Evolutionary conservation across 1,140 invertebrate species (phyloP).

Genomic region (Tetramorium alpestre): DNA sequence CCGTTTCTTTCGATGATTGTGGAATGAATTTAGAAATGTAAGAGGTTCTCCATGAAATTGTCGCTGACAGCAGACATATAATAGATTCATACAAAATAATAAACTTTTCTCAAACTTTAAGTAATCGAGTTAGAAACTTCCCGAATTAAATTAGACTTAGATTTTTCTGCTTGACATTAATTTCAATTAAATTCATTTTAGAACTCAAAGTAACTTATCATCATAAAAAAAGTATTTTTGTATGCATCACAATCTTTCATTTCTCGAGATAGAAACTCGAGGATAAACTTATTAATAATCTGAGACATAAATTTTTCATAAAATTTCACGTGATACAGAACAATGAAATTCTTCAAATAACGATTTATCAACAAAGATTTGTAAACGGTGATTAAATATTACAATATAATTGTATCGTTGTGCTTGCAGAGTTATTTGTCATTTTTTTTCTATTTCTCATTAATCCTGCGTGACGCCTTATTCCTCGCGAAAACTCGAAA

Average conservation of each 20-base stretch:
- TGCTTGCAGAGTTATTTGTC: neutral
- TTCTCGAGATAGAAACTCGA: neutral
- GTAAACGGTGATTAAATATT: neutral
- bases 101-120: neutral
- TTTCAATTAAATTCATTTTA: neutral
- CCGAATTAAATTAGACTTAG: neutral
- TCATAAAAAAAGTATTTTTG: neutral
- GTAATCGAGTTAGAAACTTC: neutral
- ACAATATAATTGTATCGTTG: neutral
- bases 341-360: neutral
- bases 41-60: neutral
- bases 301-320: neutral
- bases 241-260: neutral
- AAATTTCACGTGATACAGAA: neutral
- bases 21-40: neutral
- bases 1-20: slow-evolving; percentile 7
- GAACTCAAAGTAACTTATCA: neutral
- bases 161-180: neutral
- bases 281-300: neutral
- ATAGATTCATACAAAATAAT: neutral
- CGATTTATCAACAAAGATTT: neutral
- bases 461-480: slow-evolving; percentile 10
- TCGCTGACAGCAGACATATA: neutral
- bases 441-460: neutral
- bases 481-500: slow-evolving; percentile 32